Base-by-base conservation (phyloP, 2,888 invertebrate genomes). In the Selenia dentaria region DNA sequence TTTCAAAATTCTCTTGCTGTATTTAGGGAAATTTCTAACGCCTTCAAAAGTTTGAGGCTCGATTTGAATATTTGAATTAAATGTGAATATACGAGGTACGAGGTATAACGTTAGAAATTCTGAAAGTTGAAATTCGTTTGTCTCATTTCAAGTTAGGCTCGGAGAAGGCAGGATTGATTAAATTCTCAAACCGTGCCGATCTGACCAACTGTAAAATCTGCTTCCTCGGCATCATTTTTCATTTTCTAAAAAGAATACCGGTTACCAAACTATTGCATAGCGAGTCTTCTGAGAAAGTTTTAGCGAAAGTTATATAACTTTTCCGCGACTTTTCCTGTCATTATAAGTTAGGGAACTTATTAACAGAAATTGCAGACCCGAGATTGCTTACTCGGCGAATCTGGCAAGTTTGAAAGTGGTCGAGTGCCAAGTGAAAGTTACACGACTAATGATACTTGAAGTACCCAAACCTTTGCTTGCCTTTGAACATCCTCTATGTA, bases 31-130 rank as follows among this genome's bases (percentile, higher is more conserved):
- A 46, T 50, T 43, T 45, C 50, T 43, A 43, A 49, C 51, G 45
- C 34, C 48, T 41, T 28, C 32, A 26, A 48, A 37, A 52, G 40
- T 51, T 57, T 48, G 57, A 44, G 47, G 43, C 51, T 41, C 14
- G 37, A 36, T 48, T 51, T 52, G 48, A 54, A 54, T 50, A 52
- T 52, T 51, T 54, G 44, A 51, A 45, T 53, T 43, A 32, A 14
- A 26, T 13, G 25, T 35, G 34, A 37, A 20, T 35, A 26, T 40
- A 20, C 16, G 16, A 16, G n/a, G n/a, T 16, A 16, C 16, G 16
- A n/a, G n/a, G n/a, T n/a, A n/a, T n/a, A n/a, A n/a, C n/a, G n/a
- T n/a, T n/a, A n/a, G n/a, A n/a, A n/a, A n/a, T n/a, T n/a, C n/a
- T n/a, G n/a, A n/a, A n/a, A n/a, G n/a, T n/a, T n/a, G n/a, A n/a